Base-by-base conservation (phyloP, 2,113 vertebrate genomes). In the Engystomops pustulosus region DNA sequence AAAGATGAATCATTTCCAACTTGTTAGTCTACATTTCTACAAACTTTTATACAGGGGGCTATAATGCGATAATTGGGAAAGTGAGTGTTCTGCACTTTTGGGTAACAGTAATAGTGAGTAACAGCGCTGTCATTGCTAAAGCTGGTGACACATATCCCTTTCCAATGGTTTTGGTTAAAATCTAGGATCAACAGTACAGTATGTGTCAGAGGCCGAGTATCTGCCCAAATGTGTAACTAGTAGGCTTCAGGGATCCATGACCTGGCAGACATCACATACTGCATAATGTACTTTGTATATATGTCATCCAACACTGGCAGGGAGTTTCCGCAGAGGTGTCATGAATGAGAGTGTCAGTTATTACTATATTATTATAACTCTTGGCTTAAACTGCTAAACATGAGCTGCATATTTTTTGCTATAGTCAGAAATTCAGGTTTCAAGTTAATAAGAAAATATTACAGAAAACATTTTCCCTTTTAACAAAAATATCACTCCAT, bases 121-220 rank as follows among this genome's bases (percentile, higher is more conserved):
- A 90, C 84, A 81, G 71, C 86, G 86, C 86, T 87, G 87, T 87
- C 81, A 86, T 88, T 68, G 72, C 83, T 85, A 38, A 79, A 85
- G 82, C 83, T 1, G 0, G 85, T 76, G 70, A 71, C 84, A 67
- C 77, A 80, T 88, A 88, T 88, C 49, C 72, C 15, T 88, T 87
- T 38, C 30, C 51, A 11, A 32, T 85, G 82, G 86, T 87, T 88
- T 86, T 86, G 87, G 81, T 79, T 78, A 12, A 86, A 86, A 78
- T 81, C 79, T 38, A 60, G 47, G 75, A 86, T 79, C 85, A 88
- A 87, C 80, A 87, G 81, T 72, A 87, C 80, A 87, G 81, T 72
- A 0, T 85, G 81, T 87, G 86, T 85, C 79, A 36, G 83, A 84
- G 87, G 69, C 60, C 51, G 86, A 86, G 87, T 51, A 87, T 41